Percentiles rank a stretch among this genome's conserved stretches.
These are phyloP conservation scores for Baccha elongata DNA, from an alignment of 2,888 invertebrate species.

Conservation along the genomic window DNA sequence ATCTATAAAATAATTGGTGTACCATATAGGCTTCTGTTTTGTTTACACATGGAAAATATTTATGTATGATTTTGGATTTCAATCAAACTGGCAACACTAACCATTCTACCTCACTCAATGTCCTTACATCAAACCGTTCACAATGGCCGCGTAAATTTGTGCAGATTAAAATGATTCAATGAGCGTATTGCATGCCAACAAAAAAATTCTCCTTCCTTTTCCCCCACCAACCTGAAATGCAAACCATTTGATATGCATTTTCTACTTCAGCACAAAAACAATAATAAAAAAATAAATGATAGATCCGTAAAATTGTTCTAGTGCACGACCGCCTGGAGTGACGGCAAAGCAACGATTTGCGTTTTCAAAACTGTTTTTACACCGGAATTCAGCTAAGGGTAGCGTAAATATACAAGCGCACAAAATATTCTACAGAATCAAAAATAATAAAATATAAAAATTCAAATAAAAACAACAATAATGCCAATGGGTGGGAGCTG, in stretches of 20 bases:
- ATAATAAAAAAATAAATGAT: neutral
- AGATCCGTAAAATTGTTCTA: conserved; percentile 35
- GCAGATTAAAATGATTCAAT: conserved; percentile 66
- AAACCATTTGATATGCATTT: neutral
- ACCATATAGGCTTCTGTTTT: no score
- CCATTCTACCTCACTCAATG: neutral
- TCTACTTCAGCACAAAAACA: neutral
- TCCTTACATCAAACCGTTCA: neutral
- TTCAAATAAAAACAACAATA: neutral
- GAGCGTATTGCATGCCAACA: conserved; percentile 56
- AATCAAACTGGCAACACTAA: neutral
- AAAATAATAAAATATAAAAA: neutral
- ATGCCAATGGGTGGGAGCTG: no score
- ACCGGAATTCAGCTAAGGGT: neutral
- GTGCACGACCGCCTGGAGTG: conserved; percentile 32
- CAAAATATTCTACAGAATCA: neutral
- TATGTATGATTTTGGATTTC: no score
- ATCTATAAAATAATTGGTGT: no score
- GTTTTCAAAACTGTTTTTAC: conserved; percentile 15
- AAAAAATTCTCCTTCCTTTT: neutral
- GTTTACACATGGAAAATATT: no score
- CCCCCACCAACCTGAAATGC: neutral
- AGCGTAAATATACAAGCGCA: neutral
- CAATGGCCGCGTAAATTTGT: conserved; percentile 19
- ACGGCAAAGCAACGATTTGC: conserved; percentile 45